Percentiles rank a stretch among this genome's conserved stretches.
These are phyloP conservation scores for Babyrousa celebensis DNA, from an alignment of 2,797 vertebrate genomes.

Conservation along the genomic window DNA sequence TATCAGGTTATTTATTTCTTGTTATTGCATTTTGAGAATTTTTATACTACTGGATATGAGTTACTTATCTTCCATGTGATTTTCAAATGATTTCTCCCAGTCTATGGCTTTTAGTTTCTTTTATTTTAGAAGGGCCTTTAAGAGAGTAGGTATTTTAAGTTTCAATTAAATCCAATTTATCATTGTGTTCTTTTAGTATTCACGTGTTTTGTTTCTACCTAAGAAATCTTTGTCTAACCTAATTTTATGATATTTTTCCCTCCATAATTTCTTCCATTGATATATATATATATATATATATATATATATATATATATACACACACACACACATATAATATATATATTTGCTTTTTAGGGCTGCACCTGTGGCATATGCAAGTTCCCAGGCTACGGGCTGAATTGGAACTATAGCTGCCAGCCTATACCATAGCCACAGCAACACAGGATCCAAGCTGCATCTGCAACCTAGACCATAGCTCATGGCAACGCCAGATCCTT, in stretches of 20 bases:
- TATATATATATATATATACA: too few relatives aligned
- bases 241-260: neutral
- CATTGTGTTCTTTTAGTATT: neutral
- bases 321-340: too few relatives aligned
- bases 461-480: too few relatives aligned
- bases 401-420: too few relatives aligned
- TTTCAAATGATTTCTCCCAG: conserved; percentile 20
- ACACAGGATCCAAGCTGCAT: too few relatives aligned
- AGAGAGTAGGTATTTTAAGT: neutral
- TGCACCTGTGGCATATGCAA: too few relatives aligned
- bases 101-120: neutral
- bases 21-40: neutral
- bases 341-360: too few relatives aligned
- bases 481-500: too few relatives aligned
- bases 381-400: too few relatives aligned
- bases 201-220: neutral
- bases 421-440: too few relatives aligned
- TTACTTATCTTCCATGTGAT: neutral
- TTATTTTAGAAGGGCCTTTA: neutral
- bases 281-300: too few relatives aligned
- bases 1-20: neutral
- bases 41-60: neutral
- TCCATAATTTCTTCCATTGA: neutral
- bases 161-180: neutral
- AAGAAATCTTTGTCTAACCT: neutral